Evolutionary conservation across 1,140 invertebrate genomes (phyloP), one percentile per base, ranked within the genome.

Genomic region (Lamellibrachia luymesi): DNA sequence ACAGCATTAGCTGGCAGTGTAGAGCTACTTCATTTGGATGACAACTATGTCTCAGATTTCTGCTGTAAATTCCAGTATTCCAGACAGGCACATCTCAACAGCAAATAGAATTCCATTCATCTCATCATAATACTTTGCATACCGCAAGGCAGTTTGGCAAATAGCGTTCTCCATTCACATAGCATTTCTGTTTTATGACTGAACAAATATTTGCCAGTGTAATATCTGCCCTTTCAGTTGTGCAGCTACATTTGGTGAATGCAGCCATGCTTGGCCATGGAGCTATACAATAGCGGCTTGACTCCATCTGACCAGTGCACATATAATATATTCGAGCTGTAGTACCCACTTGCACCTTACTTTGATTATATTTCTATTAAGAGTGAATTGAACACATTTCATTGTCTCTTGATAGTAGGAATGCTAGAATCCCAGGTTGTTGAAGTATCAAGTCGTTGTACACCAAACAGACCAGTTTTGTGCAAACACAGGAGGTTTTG

Each of bases 101-200:
- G 64, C 13, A 80, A 80, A 80, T 80, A 80, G 64, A 80, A 80
- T 80, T 6, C 64, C 64, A 80, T 80, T 80, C 64, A 80, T 10
- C 8, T 0, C 25, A 22, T 10, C 64, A 22, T 80, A 80, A 17
- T 80, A 22, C 64, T 80, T 80, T 22, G 64, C 64, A 80, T 4
- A 22, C 64, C 64, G 25, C 64, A 10, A 80, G 64, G 64, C 64
- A 80, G 64, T 80, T 17, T 80, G 64, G 64, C 64, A 80, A 80
- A 80, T 80, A 80, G 64, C 4, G 2, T 2, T 80, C 17, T 80
- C 7, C 64, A 80, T 80, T 80, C 64, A 80, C 25, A 22, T 80
- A 80, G 64, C 64, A 17, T 80, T 80, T 80, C 64, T 80, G 64
- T 80, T 80, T 80, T 80, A 80, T 80, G 64, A 80, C 64, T 80